Evolutionary conservation across 53 echinoderm and acorn worm species (phyloP).

Genomic region (Pentamera pediparva): DNA sequence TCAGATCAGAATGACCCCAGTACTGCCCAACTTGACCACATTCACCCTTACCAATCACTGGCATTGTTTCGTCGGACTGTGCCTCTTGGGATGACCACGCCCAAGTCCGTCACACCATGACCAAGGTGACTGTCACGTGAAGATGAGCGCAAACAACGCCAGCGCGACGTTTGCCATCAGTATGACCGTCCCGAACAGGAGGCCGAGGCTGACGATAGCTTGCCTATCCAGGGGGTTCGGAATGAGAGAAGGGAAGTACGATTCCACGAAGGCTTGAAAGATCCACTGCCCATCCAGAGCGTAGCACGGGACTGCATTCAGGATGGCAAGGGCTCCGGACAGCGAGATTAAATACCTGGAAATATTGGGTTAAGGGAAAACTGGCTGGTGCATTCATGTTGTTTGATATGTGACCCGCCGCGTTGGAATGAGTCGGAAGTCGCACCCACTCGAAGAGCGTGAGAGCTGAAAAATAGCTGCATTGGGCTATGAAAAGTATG

Average conservation of each 20-base stretch:
- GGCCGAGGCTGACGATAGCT: conserved; percentile 54
- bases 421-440: too few relatives aligned
- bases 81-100: too few relatives aligned
- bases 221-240: conserved; percentile 73
- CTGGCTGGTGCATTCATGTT: not conserved
- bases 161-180: conserved; percentile 76
- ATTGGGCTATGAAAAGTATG: too few relatives aligned
- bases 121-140: conserved; percentile 53
- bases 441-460: too few relatives aligned
- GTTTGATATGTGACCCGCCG: not conserved
- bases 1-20: too few relatives aligned
- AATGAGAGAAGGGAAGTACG: conserved; percentile 48
- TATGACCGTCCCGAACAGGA: conserved; percentile 84
- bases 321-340: conserved; percentile 89
- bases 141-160: conserved; percentile 68
- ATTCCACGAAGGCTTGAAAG: conserved; percentile 73
- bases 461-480: too few relatives aligned
- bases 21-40: too few relatives aligned
- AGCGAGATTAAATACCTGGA: conserved; percentile 90
- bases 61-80: too few relatives aligned
- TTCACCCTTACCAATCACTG: too few relatives aligned
- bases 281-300: conserved; percentile 96
- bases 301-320: conserved; percentile 90
- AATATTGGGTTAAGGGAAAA: not conserved
- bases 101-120: too few relatives aligned